phyloP scores from a whole-genome alignment of 1,140 invertebrate species.

The Wasmannia auropunctata region DNA sequence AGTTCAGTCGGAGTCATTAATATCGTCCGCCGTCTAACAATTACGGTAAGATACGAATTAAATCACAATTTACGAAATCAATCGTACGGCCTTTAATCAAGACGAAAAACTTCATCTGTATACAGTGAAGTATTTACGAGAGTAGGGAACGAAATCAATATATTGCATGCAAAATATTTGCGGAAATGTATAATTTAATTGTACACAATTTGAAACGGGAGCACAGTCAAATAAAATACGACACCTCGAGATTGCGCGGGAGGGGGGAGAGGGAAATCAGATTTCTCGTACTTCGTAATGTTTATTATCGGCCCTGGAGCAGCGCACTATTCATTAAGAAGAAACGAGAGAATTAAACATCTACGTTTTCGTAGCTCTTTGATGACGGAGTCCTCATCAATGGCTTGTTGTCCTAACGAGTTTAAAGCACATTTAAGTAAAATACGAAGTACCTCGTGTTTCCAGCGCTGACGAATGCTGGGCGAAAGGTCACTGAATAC shows the following conservation, averaged over 20 bases:
- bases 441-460: background rate
- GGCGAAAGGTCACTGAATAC: background rate
- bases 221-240: background rate
- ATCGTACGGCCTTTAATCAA: background rate
- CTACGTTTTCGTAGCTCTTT: constrained; percentile 1
- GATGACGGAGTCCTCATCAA: background rate
- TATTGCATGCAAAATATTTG: background rate
- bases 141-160: background rate
- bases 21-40: background rate
- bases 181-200: background rate
- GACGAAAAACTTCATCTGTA: background rate
- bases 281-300: background rate
- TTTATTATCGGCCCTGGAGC: background rate
- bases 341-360: constrained; percentile 3
- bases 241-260: background rate
- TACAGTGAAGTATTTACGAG: too few relatives aligned
- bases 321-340: background rate
- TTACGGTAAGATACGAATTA: background rate
- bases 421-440: constrained; percentile 15
- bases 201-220: background rate
- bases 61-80: background rate
- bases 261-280: background rate
- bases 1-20: background rate
- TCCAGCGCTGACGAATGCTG: background rate
- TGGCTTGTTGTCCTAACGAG: constrained; percentile 31